Conservation (phyloP, 2,797 vertebrate genomes). For the Pampus argenteus region DNA sequence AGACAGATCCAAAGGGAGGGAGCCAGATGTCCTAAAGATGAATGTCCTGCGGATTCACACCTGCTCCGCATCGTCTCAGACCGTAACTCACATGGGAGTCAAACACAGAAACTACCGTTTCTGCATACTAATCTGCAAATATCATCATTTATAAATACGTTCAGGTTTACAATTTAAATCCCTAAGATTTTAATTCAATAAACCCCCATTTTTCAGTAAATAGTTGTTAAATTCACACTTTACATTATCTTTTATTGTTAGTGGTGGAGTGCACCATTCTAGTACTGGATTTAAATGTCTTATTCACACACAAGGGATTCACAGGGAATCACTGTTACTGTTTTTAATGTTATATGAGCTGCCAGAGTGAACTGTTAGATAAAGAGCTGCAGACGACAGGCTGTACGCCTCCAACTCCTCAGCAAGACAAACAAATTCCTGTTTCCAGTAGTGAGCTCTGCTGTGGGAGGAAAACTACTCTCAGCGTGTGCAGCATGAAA, state of each 20-base stretch:
- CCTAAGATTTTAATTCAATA: too few relatives aligned
- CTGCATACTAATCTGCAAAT: constrained; percentile 31
- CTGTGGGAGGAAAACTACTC: neutral
- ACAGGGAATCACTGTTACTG: too few relatives aligned
- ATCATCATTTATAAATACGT: neutral
- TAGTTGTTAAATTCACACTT: too few relatives aligned
- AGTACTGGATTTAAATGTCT: too few relatives aligned
- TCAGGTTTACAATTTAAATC: neutral
- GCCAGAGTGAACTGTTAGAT: too few relatives aligned
- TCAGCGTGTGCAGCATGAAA: neutral
- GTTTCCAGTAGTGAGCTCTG: neutral
- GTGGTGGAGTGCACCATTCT: too few relatives aligned
- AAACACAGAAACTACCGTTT: neutral
- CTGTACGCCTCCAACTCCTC: neutral
- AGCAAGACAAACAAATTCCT: neutral
- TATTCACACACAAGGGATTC: too few relatives aligned
- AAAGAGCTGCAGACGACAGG: neutral
- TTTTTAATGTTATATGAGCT: neutral
- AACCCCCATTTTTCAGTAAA: too few relatives aligned
- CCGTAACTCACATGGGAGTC: constrained; percentile 24
- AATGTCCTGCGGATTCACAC: constrained; percentile 50
- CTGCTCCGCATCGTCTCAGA: constrained; percentile 51
- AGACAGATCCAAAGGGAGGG: neutral
- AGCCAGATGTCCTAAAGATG: constrained; percentile 52
- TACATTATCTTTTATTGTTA: too few relatives aligned